Base-by-base conservation (phyloP, 1,140 invertebrate genomes). In the Caenorhabditis latens region DNA sequence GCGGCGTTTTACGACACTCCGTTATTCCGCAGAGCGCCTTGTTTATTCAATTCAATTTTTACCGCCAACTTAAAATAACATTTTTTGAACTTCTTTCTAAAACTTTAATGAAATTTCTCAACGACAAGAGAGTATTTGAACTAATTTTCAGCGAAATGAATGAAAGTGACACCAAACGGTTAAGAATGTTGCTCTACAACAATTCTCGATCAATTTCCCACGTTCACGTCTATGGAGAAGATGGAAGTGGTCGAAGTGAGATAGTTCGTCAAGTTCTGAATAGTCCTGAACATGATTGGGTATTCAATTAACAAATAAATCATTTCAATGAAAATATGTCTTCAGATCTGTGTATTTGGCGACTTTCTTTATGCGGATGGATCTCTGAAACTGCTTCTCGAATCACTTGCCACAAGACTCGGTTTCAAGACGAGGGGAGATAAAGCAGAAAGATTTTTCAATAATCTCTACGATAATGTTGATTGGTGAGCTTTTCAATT, bases 371-470 rank as follows among this genome's bases (percentile, higher is more conserved):
- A 79, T 24, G 71, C 71, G 4, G 71, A 79, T 32, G 71, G 71
- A 9, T 79, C 71, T 5, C 46, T 79, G 16, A 79, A 79, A 79
- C 24, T 79, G n/a, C 46, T 79, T 0, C 46, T 79, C n/a, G 71
- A 79, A 24, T 79, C 71, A 11, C 14, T 79, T 11, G 71, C 71
- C 21, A 21, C n/a, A 14, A 79, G 71, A 24, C 46, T 79, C 24
- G 71, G 71, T n/a, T 79, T 79, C 71, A 79, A 79, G 24, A 53
- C 71, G 8, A 79, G 46, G 53, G 71, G 71, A 21, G 71, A 79
- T n/a, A 79, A 24, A 79, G 43, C 71, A 8, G 71, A 79, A 24
- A 9, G 24, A 14, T 79, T 79, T 79, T 53, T 48, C 71, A 42
- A 53, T 50, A 53, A 79, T 5, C 1, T 79, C 5, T 79, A 79